Evolutionary conservation across 1,140 invertebrate genomes (phyloP).

Genomic region (Argopecten irradians): DNA sequence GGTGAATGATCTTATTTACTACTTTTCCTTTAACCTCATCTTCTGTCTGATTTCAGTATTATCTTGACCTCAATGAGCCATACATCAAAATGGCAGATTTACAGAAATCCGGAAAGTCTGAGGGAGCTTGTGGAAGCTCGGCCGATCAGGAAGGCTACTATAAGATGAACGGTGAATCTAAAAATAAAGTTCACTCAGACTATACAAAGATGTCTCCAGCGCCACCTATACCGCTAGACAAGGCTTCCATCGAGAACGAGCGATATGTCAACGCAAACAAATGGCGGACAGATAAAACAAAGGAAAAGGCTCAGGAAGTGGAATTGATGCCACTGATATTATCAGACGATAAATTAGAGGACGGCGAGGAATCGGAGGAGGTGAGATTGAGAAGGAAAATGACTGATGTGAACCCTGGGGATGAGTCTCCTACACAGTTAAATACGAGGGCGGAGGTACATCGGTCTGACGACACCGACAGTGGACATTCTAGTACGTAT

Average conservation of each 20-base stretch:
- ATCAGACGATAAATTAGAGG: slow-evolving; percentile 31
- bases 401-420: slow-evolving; percentile 30
- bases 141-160: slow-evolving; percentile 63
- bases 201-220: slow-evolving; percentile 64
- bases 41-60: slow-evolving; percentile 66
- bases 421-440: slow-evolving; percentile 48
- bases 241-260: slow-evolving; percentile 41
- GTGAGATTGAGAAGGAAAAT: slow-evolving; percentile 37
- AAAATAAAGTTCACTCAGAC: slow-evolving; percentile 44
- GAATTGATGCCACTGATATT: slow-evolving; percentile 60
- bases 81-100: slow-evolving; percentile 61
- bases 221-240: slow-evolving; percentile 51
- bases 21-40: too few species aligned
- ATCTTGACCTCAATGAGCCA: slow-evolving; percentile 65
- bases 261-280: slow-evolving; percentile 55
- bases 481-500: slow-evolving; percentile 72
- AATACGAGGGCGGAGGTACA: slow-evolving; percentile 66
- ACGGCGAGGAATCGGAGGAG: slow-evolving; percentile 46
- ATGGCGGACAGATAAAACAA: slow-evolving; percentile 52
- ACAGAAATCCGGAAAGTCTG: neutral
- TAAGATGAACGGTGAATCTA: slow-evolving; percentile 62
- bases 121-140: slow-evolving; percentile 37
- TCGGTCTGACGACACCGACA: slow-evolving; percentile 68
- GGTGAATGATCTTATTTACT: too few species aligned
- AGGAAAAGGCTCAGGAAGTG: slow-evolving; percentile 54